A percentile compares a stretch with the other conserved stretches of the same genome.
These are phyloP conservation scores for Eumacrocentrus americanus DNA, from an alignment of 2,888 invertebrate species.

Conservation along the genomic window DNA sequence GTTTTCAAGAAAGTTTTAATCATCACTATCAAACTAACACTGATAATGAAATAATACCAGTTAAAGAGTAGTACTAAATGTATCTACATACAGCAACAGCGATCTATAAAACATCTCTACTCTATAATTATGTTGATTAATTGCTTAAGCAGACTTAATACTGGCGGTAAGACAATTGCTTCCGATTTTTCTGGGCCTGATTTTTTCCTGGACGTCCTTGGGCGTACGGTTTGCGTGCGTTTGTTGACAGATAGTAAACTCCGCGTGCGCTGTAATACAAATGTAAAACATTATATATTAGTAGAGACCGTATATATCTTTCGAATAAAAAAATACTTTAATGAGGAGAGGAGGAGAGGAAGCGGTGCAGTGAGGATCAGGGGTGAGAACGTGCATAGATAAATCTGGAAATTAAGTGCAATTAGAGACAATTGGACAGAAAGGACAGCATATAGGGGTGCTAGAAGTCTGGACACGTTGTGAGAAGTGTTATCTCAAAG, in stretches of 20 bases:
- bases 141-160: constrained; percentile 59
- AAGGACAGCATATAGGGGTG: too few species aligned
- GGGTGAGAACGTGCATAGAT: too few species aligned
- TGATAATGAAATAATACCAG: neutral
- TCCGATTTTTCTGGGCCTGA: constrained; percentile 59
- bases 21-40: neutral
- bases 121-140: constrained; percentile 59
- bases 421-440: too few species aligned
- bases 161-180: constrained; percentile 61
- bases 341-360: too few species aligned
- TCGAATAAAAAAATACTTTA: too few species aligned
- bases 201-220: constrained; percentile 77
- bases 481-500: too few species aligned
- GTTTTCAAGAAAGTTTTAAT: too few species aligned
- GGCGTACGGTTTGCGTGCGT: constrained; percentile 83
- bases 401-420: too few species aligned
- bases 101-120: constrained; percentile 34
- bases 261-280: constrained; percentile 88
- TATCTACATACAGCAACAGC: constrained; percentile 19
- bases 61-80: constrained; percentile 13
- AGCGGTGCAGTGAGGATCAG: too few species aligned
- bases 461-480: too few species aligned
- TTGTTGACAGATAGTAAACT: constrained; percentile 86
- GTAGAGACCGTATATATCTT: too few species aligned
- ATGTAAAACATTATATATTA: too few species aligned